A percentile compares a stretch with the other conserved stretches of the same genome.
These are phyloP conservation scores for Coelopa pilipes DNA, from an alignment of 2,888 invertebrate genomes.

Conservation along the genomic window DNA sequence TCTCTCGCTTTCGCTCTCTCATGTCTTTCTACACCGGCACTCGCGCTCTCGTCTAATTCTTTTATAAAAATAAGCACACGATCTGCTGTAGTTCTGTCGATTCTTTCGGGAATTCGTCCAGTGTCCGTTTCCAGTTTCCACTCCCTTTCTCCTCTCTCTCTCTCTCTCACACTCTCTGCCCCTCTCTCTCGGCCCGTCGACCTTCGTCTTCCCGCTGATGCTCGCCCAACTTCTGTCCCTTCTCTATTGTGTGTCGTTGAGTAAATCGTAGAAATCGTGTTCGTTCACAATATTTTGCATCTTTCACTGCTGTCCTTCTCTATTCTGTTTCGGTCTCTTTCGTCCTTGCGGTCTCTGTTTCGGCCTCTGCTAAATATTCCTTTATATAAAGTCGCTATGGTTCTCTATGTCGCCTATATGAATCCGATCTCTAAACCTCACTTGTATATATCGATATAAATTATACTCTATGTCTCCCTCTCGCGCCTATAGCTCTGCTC, in stretches of 20 bases:
- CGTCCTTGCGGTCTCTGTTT: slow-evolving; percentile 38
- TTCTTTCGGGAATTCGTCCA: background rate
- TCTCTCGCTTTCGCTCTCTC: slow-evolving; percentile 23
- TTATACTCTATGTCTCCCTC: slow-evolving; percentile 14
- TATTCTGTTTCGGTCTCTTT: slow-evolving; percentile 35
- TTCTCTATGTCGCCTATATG: slow-evolving; percentile 29
- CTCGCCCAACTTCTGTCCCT: slow-evolving; percentile 14
- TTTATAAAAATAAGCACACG: slow-evolving; percentile 33
- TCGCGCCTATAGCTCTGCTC: background rate
- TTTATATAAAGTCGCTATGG: slow-evolving; percentile 39
- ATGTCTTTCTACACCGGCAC: too few relatives aligned
- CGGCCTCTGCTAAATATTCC: slow-evolving; percentile 29
- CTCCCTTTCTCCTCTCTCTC: background rate
- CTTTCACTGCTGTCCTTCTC: slow-evolving; percentile 45
- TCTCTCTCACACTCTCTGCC: too few relatives aligned
- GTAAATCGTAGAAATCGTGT: slow-evolving; percentile 22
- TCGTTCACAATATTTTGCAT: slow-evolving; percentile 48
- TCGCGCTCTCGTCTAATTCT: slow-evolving; percentile 30
- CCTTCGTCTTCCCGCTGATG: background rate
- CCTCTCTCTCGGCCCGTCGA: background rate
- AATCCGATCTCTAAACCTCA: slow-evolving; percentile 24
- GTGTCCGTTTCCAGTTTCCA: background rate
- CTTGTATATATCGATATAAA: slow-evolving; percentile 28
- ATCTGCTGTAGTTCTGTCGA: background rate
- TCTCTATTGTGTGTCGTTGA: slow-evolving; percentile 31